Percentiles rank a stretch among this genome's conserved stretches.
phyloP scores from a whole-genome alignment of 2,797 vertebrate species.

The Acrossocheilus wenchowensis region DNA sequence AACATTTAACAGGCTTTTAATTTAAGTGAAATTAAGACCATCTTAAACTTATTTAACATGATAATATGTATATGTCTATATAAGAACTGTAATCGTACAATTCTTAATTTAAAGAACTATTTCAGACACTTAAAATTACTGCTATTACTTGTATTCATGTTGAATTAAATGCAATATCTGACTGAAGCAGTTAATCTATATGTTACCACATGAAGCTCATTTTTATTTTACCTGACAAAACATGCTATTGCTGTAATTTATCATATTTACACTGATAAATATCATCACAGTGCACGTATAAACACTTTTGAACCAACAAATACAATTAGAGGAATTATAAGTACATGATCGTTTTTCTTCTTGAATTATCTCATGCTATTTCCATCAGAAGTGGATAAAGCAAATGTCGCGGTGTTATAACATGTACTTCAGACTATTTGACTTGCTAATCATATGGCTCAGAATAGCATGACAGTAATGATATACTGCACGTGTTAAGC shows the following conservation, averaged over 20 bases:
- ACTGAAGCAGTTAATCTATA: neutral
- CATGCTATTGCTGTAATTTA: neutral
- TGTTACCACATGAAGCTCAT: neutral
- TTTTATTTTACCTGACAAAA: neutral
- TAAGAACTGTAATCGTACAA: no score
- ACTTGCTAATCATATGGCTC: slow-evolving; percentile 40
- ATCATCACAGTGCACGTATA: no score
- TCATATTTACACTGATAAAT: neutral
- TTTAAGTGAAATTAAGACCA: no score
- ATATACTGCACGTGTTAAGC: slow-evolving; percentile 21
- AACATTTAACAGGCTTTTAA: no score
- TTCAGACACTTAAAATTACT: neutral
- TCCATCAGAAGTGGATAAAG: slow-evolving; percentile 2
- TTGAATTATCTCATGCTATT: neutral
- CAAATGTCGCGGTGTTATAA: slow-evolving; percentile 16
- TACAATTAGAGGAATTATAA: neutral
- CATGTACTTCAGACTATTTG: slow-evolving; percentile 10
- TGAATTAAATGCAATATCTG: neutral
- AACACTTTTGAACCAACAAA: neutral
- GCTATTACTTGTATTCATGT: neutral
- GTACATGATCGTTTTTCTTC: neutral
- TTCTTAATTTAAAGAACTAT: no score
- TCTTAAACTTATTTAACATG: no score
- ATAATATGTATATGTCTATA: no score
- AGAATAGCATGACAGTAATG: slow-evolving; percentile 42